These are phyloP conservation scores for Reticulitermes lucifugus DNA, from an alignment of 2,888 invertebrate genomes.

Conservation along the genomic window DNA sequence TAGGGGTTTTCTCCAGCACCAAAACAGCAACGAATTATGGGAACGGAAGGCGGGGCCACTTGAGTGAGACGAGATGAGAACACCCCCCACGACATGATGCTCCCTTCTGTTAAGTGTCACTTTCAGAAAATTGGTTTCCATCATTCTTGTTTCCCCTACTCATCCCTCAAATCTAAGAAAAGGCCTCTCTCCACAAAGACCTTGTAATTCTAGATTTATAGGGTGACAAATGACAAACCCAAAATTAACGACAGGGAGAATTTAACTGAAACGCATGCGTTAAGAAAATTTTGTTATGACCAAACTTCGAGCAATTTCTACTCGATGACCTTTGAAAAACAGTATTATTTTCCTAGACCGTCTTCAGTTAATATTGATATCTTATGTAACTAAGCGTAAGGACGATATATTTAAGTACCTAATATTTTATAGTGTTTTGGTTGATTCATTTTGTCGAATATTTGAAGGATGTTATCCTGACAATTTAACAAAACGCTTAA, in stretches of 20 bases:
- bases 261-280: no score
- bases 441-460: no score
- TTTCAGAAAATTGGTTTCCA: constrained; percentile 14
- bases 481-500: no score
- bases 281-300: no score
- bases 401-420: no score
- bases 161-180: neutral
- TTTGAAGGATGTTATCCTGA: no score
- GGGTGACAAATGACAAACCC: constrained; percentile 1
- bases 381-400: no score
- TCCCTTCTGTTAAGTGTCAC: neutral
- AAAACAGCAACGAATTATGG: constrained; percentile 12
- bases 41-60: neutral
- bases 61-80: constrained; percentile 5
- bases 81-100: neutral
- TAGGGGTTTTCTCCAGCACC: neutral
- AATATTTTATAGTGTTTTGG: no score
- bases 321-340: no score
- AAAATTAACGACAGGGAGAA: neutral
- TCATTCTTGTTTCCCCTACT: neutral
- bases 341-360: no score
- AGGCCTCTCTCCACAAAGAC: neutral
- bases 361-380: no score
- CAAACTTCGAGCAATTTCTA: no score
- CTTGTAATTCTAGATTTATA: constrained; percentile 12